phyloP scores from a whole-genome alignment of 2,113 vertebrate genomes.

The Semicossyphus pulcher region DNA sequence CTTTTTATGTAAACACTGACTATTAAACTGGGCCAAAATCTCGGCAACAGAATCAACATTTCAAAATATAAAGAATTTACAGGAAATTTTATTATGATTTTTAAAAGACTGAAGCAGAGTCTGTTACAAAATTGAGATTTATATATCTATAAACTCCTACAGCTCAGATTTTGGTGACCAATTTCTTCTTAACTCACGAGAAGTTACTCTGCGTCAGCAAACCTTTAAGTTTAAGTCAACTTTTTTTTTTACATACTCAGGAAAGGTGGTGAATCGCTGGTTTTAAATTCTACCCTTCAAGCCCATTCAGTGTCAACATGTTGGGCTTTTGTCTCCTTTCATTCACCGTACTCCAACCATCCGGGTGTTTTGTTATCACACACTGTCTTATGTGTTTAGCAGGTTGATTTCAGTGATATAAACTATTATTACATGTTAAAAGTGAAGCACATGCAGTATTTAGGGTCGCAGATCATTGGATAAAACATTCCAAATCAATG shows the following conservation, averaged over 20 bases:
- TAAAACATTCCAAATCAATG: conserved; percentile 68
- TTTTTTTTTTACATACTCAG: conserved; percentile 62
- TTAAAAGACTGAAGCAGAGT: no score
- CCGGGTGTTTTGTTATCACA: neutral
- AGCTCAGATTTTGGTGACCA: conserved; percentile 19
- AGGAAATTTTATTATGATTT: no score
- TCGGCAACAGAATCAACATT: neutral
- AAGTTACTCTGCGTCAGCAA: conserved; percentile 3
- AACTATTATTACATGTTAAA: conserved; percentile 5
- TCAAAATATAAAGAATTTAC: no score
- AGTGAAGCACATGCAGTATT: conserved; percentile 63
- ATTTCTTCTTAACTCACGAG: neutral
- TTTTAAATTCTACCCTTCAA: conserved; percentile 37
- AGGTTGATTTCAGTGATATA: conserved; percentile 26
- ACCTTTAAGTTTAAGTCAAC: neutral
- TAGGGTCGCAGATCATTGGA: conserved; percentile 52
- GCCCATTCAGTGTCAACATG: conserved; percentile 20
- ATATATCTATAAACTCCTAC: no score
- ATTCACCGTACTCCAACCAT: conserved; percentile 12
- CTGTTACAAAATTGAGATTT: no score
- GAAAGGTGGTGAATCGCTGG: conserved; percentile 41
- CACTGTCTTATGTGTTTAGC: conserved; percentile 12
- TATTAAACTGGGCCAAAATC: neutral
- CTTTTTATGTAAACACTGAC: conserved; percentile 8
- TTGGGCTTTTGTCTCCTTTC: conserved; percentile 30